Base-by-base conservation (phyloP, 2,797 vertebrate species). In the Microctenopoma lineatum region DNA sequence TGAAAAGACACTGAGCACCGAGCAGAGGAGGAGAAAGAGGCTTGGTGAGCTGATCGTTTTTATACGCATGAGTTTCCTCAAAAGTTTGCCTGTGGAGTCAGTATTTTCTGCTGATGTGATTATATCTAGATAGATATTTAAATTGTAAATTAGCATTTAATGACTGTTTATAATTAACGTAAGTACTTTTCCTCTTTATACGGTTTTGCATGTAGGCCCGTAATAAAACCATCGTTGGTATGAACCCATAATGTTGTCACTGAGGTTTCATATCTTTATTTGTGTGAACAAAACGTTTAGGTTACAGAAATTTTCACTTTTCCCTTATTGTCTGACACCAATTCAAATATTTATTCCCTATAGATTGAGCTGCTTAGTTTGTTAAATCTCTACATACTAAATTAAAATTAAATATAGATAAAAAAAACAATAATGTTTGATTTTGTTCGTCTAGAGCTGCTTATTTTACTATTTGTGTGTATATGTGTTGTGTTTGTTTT, bases 11-110 rank as follows among this genome's bases (percentile, higher is more conserved):
- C 67, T 44, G 66, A 75, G 6, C 27, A 38, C 34, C 42, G 55
- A 11, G 9, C 0, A 4, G 4, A 36, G 12, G 42, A 34, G 36
- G 48, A 55, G 5, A 48, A 27, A 51, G n/a, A 25, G 14, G 34
- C 16, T 16, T 0, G 81, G 86, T 87, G 60, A 87, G 83, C 3
- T 47, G 6, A 53, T 62, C 4, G 51, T 6, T 13, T 44, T 34
- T 34, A 8, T 61, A 18, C 54, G 16, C 14, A 14, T 0, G 14
- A 64, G 16, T 61, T 71, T 59, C 12, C 5, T 61, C 6, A 58
- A 69, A 79, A 60, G 63, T 78, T 75, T 45, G 16, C n/a, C n/a
- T 39, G 16, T 60, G 3, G 62, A 59, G 74, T 67, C 2, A n/a
- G 32, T 34, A 34, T 34, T 34, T 34, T 34, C 7, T 29, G 8